These are phyloP conservation scores for Meiosimyza decipiens DNA, from an alignment of 2,888 invertebrate genomes.

Conservation along the genomic window DNA sequence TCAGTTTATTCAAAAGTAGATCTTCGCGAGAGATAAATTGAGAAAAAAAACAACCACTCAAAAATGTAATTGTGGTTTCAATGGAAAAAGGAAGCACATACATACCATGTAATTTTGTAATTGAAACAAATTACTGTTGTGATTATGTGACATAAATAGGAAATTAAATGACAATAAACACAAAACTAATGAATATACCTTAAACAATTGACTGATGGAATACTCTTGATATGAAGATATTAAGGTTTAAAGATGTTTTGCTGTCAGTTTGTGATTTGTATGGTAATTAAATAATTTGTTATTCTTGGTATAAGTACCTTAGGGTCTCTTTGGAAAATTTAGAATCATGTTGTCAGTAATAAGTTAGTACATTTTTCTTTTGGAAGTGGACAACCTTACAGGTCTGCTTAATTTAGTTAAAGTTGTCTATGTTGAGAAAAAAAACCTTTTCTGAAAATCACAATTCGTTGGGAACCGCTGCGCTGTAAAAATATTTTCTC, in stretches of 20 bases:
- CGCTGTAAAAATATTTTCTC: too few species aligned
- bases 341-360: not conserved
- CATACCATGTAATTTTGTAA: not conserved
- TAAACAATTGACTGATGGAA: not conserved
- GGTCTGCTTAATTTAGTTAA: too few species aligned
- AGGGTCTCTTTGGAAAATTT: not conserved
- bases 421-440: too few species aligned
- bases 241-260: not conserved
- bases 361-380: too few species aligned
- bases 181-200: not conserved
- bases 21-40: constrained; percentile 9
- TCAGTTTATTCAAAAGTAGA: not conserved
- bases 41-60: not conserved
- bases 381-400: too few species aligned
- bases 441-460: too few species aligned
- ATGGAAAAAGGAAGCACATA: not conserved
- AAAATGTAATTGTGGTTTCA: not conserved
- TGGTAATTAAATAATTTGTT: not conserved
- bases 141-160: constrained; percentile 36
- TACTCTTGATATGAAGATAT: too few species aligned
- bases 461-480: too few species aligned
- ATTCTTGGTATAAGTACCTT: too few species aligned
- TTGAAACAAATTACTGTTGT: not conserved
- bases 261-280: not conserved
- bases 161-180: constrained; percentile 38